Evolutionary conservation across 64 coral and sea anemone species (phyloP).

Genomic region (Orbicella faveolata): DNA sequence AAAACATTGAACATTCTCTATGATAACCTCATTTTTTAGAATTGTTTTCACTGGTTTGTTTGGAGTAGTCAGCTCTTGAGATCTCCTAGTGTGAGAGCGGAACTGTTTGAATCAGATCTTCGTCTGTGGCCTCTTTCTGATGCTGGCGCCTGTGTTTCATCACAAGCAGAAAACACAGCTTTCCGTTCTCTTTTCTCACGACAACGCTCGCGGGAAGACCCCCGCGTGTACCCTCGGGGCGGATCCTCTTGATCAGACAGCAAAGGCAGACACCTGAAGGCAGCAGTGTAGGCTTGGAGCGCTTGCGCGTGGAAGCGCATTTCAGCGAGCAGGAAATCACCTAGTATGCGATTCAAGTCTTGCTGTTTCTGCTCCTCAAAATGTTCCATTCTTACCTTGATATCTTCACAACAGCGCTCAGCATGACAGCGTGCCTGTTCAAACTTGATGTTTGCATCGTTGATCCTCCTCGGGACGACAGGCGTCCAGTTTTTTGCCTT

Average conservation of each 20-base stretch:
- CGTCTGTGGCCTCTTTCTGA: not conserved
- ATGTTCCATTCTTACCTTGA: constrained; percentile 31
- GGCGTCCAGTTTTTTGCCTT: constrained; percentile 28
- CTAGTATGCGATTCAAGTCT: constrained; percentile 8
- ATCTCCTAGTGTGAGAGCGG: constrained; percentile 2
- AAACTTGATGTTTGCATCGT: constrained; percentile 14
- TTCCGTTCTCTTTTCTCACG: not conserved
- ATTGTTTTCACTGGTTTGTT: not conserved
- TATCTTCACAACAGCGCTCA: constrained; percentile 3
- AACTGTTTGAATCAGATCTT: constrained; percentile 9
- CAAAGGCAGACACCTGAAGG: constrained; percentile 28
- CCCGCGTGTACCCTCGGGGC: not conserved
- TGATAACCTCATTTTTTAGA: not conserved
- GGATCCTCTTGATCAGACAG: not conserved
- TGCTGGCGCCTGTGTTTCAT: not conserved
- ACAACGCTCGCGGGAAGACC: not conserved
- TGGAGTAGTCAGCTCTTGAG: not conserved
- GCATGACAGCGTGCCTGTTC: constrained; percentile 16
- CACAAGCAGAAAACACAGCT: not conserved
- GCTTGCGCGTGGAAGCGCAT: constrained; percentile 46
- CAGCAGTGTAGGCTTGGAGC: constrained; percentile 31
- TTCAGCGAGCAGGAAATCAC: constrained; percentile 12
- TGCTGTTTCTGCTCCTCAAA: constrained; percentile 19
- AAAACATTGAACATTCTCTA: not conserved
- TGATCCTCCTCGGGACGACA: not conserved